These are phyloP conservation scores for Drosophila serrata DNA, from an alignment of 1,140 invertebrate species.

Conservation along the genomic window DNA sequence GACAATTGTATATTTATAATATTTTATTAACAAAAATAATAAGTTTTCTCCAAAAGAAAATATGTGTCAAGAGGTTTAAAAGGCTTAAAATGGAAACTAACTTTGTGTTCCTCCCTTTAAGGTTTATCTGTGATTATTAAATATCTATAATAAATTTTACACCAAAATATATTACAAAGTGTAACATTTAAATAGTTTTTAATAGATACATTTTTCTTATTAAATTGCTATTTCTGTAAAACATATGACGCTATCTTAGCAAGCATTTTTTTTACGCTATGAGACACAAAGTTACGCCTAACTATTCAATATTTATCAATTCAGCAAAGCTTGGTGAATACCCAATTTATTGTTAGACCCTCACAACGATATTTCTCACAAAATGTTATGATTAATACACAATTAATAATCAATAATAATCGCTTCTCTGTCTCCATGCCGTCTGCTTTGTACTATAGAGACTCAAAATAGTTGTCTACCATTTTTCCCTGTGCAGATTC, in stretches of 20 bases:
- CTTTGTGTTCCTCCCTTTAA: too few relatives aligned
- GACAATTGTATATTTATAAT: not conserved
- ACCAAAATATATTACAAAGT: too few relatives aligned
- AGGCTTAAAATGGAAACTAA: too few relatives aligned
- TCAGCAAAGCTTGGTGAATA: not conserved
- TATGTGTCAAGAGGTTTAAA: too few relatives aligned
- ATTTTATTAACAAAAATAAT: not conserved
- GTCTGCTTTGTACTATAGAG: not conserved
- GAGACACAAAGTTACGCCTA: not conserved
- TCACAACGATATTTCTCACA: not conserved
- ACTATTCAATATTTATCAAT: not conserved
- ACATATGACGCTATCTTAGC: too few relatives aligned
- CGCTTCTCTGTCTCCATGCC: not conserved
- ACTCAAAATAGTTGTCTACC: not conserved
- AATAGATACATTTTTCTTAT: too few relatives aligned
- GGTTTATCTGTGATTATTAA: too few relatives aligned
- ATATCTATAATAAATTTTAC: too few relatives aligned
- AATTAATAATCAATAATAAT: constrained; percentile 10
- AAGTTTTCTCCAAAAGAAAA: not conserved
- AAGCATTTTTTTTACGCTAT: not conserved
- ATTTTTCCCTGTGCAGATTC: constrained; percentile 16
- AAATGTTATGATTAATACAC: constrained; percentile 3
- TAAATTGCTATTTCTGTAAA: too few relatives aligned
- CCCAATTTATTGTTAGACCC: not conserved
- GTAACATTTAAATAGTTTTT: too few relatives aligned